Conservation (phyloP, 2,113 vertebrate genomes). For the Cygnus buccinator region DNA sequence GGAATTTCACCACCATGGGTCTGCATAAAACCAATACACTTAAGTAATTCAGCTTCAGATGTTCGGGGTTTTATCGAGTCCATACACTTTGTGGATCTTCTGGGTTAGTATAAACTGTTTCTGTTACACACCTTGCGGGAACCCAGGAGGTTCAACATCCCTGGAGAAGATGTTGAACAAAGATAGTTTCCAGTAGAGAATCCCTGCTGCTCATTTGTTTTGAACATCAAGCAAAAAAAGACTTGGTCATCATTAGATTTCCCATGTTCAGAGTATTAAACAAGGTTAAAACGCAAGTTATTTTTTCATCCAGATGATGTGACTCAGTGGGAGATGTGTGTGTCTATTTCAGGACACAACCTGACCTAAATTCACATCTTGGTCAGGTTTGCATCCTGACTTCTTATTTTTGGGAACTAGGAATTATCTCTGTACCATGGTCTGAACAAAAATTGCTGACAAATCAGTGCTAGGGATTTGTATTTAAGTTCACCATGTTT, state of each 20-base stretch:
- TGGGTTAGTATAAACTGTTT: neutral
- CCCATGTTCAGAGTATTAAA: neutral
- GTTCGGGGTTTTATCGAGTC: neutral
- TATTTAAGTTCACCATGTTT: neutral
- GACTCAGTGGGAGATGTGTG: neutral
- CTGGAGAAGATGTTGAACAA: neutral
- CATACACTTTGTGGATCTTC: neutral
- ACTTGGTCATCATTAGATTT: neutral
- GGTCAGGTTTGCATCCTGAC: neutral
- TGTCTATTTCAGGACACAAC: neutral
- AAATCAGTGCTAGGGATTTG: neutral
- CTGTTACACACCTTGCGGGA: rapidly evolving
- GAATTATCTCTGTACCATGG: neutral
- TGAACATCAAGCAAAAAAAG: neutral
- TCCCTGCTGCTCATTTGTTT: neutral
- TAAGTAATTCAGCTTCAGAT: neutral
- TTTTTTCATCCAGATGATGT: neutral
- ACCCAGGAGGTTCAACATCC: rapidly evolving
- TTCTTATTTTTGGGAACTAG: neutral
- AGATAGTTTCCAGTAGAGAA: neutral
- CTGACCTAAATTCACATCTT: constrained; percentile 7
- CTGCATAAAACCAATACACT: neutral
- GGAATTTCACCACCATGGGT: neutral
- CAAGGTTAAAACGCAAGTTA: neutral
- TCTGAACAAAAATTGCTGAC: neutral